These are phyloP conservation scores for Martes flavigula DNA, from an alignment of 2,797 vertebrate genomes.

Conservation along the genomic window DNA sequence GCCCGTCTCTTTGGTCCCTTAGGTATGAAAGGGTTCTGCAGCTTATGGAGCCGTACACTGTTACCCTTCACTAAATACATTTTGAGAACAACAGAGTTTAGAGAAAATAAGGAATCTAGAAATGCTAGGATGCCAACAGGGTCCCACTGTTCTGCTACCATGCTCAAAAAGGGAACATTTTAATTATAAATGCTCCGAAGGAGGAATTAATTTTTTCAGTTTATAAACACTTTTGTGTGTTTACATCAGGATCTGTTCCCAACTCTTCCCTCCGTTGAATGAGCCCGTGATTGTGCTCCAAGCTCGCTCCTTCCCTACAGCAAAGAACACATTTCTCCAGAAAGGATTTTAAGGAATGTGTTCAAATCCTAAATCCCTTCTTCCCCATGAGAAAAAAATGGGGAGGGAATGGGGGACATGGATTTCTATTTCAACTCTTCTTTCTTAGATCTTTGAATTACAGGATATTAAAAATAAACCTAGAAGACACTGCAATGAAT, in stretches of 20 bases:
- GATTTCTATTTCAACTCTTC: conserved; percentile 71
- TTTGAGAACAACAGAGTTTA: neutral
- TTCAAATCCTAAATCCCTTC: conserved; percentile 74
- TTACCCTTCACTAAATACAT: neutral
- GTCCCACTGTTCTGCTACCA: neutral
- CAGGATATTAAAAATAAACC: conserved; percentile 76
- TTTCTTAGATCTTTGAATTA: conserved; percentile 81
- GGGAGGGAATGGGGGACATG: neutral
- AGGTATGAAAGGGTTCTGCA: neutral
- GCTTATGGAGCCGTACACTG: neutral
- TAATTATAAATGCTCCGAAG: conserved; percentile 44
- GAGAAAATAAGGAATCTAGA: neutral
- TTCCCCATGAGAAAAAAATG: conserved; percentile 70
- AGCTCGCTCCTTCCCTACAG: conserved; percentile 75
- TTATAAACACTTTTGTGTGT: conserved; percentile 4
- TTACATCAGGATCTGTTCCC: conserved; percentile 47
- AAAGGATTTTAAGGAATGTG: conserved; percentile 53
- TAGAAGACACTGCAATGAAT: conserved; percentile 69
- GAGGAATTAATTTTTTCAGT: conserved; percentile 23
- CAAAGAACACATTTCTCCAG: conserved; percentile 66
- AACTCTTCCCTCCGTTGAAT: conserved; percentile 45
- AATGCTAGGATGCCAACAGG: conserved; percentile 34
- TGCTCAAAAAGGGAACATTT: conserved; percentile 39
- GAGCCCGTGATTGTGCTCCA: neutral
- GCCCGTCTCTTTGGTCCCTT: neutral